Evolutionary conservation across 2,888 invertebrate species (phyloP).

Genomic region (Platycheirus albimanus): DNA sequence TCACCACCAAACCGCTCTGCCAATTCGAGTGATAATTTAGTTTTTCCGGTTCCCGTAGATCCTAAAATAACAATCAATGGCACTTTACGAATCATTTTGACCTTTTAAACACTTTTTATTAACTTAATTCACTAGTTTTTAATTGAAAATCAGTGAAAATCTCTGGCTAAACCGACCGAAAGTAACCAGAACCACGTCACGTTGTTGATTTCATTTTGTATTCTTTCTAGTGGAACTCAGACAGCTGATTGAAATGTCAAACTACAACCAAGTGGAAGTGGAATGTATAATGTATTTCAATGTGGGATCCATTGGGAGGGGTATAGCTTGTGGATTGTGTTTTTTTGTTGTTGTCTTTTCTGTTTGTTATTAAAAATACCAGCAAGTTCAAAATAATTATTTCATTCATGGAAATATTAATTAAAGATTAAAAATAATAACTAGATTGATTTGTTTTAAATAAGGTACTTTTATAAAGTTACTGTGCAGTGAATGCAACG

Average conservation of each 20-base stretch:
- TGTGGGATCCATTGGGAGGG: neutral
- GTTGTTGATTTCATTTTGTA: neutral
- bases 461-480: no score
- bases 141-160: constrained; percentile 1
- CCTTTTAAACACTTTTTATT: neutral
- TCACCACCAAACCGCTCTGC: constrained; percentile 93
- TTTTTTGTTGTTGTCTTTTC: neutral
- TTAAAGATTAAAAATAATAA: no score
- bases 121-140: neutral
- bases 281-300: constrained; percentile 2
- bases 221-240: neutral
- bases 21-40: constrained; percentile 95
- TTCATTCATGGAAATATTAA: no score
- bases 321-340: neutral
- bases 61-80: constrained; percentile 96
- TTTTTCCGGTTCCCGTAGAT: constrained; percentile 98
- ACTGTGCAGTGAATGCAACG: no score
- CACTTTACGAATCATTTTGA: constrained; percentile 83
- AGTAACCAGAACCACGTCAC: neutral
- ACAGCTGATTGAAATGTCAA: constrained; percentile 32
- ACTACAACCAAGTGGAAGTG: constrained; percentile 14
- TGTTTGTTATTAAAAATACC: no score
- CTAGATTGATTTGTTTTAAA: no score
- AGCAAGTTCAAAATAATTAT: no score
- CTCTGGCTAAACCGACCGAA: neutral